A percentile compares a stretch with the other conserved stretches of the same genome.
Conservation (phyloP, 2,113 vertebrate species). For the Carollia perspicillata region DNA sequence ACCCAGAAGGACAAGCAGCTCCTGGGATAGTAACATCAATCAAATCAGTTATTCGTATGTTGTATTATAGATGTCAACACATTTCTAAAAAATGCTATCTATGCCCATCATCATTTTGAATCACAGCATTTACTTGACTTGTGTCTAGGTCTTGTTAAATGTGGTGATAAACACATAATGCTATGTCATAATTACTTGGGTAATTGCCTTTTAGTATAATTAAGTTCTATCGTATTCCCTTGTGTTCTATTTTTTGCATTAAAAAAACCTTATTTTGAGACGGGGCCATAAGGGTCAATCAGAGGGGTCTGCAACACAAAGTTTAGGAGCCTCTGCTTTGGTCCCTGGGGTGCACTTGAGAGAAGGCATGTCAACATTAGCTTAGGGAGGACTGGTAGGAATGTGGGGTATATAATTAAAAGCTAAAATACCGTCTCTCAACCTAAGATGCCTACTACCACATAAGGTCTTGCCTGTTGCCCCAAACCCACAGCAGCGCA, state of each 20-base stretch:
- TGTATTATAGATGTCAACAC: background rate
- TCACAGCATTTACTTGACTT: background rate
- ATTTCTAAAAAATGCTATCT: background rate
- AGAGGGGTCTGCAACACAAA: background rate
- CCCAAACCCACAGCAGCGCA: background rate
- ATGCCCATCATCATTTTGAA: background rate
- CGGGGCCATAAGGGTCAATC: background rate
- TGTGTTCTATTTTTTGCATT: background rate
- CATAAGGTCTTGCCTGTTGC: background rate
- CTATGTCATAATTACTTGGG: background rate
- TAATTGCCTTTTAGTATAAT: background rate
- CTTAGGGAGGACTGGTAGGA: background rate
- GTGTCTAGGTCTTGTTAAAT: background rate
- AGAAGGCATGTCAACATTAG: background rate
- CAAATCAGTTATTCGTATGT: constrained; percentile 14
- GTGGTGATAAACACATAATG: background rate
- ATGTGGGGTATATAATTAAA: background rate
- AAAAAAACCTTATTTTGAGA: constrained; percentile 29
- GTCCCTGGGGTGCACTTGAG: background rate
- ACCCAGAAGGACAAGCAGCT: background rate
- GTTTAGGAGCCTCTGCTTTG: background rate
- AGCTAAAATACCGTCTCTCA: background rate
- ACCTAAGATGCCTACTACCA: background rate
- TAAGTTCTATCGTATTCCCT: background rate
- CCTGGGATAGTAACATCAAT: background rate